Base-by-base conservation (phyloP, 1,140 invertebrate species). In the Gonatopus flavifemur region DNA sequence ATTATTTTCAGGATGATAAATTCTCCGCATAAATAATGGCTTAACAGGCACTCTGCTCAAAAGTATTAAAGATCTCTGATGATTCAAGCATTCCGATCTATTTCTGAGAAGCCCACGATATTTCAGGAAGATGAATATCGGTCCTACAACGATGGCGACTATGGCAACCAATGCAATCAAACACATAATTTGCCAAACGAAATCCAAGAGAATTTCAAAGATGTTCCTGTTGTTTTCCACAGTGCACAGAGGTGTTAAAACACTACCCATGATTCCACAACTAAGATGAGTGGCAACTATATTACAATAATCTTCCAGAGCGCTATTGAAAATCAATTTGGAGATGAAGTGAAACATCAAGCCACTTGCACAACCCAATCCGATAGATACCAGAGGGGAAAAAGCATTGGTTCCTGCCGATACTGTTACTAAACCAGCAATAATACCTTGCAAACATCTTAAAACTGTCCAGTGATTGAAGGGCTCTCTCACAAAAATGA, bases 301-400 rank as follows among this genome's bases (percentile, higher is more conserved):
- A 21, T 70, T 69, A 41, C 68, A 70, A 19, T 69, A 68, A 39
- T 69, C 67, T 28, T 70, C 67, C 6, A 70, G 32, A 0, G 59
- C 52, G 21, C 54, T 68, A 22, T 25, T 25, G 39, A 67, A 68
- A 2, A 70, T 35, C n/a, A 35, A 12, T 45, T 46, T 59, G 1
- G 67, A 54, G 2, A 55, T 20, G 7, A 63, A 16, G 13, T 62
- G 65, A 36, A 62, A 66, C 2, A 62, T 12, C 1, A 67, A 15
- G 8, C 67, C 66, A 31, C 51, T 55, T 12, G 31, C 13, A 9
- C 31, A 52, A 6, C 57, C 63, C 15, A 69, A 12, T 7, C 10
- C 33, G 12, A 69, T 33, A 9, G 57, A 40, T 8, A 38, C 21
- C n/a, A 39, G 15, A 1, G 67, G 61, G 3, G 65, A 48, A 19